Evolutionary conservation across 2,113 vertebrate genomes (phyloP).

Genomic region (Gymnogyps californianus): DNA sequence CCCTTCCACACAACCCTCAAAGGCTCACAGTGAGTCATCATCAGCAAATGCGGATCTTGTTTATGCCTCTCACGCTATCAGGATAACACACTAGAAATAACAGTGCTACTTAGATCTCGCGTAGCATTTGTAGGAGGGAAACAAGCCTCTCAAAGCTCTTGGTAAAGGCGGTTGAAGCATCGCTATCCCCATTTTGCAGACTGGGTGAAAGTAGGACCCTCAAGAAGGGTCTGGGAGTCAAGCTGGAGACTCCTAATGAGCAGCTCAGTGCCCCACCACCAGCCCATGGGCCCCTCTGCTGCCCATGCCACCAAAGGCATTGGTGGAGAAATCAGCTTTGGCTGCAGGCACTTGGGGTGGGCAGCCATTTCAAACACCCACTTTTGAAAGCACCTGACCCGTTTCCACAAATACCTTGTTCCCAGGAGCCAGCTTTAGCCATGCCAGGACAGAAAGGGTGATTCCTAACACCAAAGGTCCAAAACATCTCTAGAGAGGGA

Average conservation of each 20-base stretch:
- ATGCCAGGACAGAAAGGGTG: not conserved
- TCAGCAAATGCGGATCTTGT: conserved; percentile 31
- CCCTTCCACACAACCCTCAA: conserved; percentile 51
- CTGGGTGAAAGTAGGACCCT: not conserved
- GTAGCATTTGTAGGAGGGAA: not conserved
- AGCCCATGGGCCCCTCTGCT: accelerated
- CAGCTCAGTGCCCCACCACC: not conserved
- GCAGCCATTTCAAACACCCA: not conserved
- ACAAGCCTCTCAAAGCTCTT: not conserved
- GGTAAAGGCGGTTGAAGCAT: not conserved
- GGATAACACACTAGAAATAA: conserved; percentile 51
- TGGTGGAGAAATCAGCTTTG: not conserved
- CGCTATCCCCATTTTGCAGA: not conserved
- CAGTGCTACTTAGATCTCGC: not conserved
- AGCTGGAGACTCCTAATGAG: not conserved
- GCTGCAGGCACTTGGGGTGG: accelerated
- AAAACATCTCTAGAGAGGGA: not conserved
- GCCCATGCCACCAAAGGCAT: not conserved
- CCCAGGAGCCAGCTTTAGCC: not conserved
- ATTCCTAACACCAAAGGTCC: not conserved
- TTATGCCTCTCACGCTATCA: conserved; percentile 34
- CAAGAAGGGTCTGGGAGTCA: not conserved
- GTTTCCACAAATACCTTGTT: not conserved
- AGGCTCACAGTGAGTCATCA: conserved; percentile 58
- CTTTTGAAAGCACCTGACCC: not conserved